Evolutionary conservation across 2,888 invertebrate genomes (phyloP).

Genomic region (Patella ulyssiponensis): DNA sequence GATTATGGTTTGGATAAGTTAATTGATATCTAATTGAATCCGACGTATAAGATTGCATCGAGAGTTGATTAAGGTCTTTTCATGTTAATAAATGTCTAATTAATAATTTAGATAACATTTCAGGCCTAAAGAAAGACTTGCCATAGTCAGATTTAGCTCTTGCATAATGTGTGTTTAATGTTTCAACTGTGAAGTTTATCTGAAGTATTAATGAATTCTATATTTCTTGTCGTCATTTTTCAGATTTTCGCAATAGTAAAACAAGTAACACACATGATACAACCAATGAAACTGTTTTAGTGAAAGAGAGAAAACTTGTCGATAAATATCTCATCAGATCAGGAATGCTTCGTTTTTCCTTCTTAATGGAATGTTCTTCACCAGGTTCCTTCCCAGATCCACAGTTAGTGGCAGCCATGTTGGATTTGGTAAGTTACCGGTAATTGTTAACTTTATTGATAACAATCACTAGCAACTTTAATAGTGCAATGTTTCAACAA

Average conservation of each 20-base stretch:
- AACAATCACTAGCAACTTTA: too few relatives aligned
- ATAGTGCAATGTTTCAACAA: too few relatives aligned
- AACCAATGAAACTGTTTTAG: constrained; percentile 83
- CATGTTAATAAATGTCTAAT: too few relatives aligned
- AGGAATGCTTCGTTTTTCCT: constrained; percentile 92
- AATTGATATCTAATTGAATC: too few relatives aligned
- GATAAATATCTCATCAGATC: constrained; percentile 81
- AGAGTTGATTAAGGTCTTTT: too few relatives aligned
- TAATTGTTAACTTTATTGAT: too few relatives aligned
- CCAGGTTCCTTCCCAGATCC: constrained; percentile 98
- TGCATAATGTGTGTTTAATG: too few relatives aligned
- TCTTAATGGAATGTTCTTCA: constrained; percentile 93
- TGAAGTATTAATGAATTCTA: not conserved
- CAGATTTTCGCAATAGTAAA: constrained; percentile 38
- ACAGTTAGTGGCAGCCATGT: constrained; percentile 91
- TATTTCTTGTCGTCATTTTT: not conserved
- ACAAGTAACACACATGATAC: constrained; percentile 43
- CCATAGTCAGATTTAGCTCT: too few relatives aligned
- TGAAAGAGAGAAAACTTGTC: constrained; percentile 90
- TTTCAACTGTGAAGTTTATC: not conserved
- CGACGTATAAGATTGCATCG: too few relatives aligned
- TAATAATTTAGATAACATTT: too few relatives aligned
- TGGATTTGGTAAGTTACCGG: constrained; percentile 91
- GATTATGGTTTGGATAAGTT: too few relatives aligned
- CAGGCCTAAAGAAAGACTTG: too few relatives aligned